Evolutionary conservation across 2,888 invertebrate species (phyloP).

Genomic region (Ichneumon xanthorius): DNA sequence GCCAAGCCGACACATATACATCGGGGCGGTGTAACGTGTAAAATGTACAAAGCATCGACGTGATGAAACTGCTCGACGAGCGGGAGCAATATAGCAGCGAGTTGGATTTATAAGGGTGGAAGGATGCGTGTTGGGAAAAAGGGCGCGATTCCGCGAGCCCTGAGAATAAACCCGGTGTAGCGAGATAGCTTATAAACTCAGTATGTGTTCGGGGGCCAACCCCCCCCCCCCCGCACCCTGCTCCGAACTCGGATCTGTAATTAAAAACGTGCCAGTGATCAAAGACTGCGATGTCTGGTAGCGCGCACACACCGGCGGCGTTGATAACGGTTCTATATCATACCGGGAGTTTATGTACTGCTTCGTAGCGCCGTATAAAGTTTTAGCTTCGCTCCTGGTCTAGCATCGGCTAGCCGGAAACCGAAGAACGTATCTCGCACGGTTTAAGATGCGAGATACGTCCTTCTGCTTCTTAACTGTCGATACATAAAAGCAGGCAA

Average conservation of each 20-base stretch:
- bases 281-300: conserved; percentile 52
- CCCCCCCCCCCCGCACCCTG: background rate
- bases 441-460: too few relatives aligned
- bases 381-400: conserved; percentile 6
- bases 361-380: background rate
- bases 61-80: conserved; percentile 54
- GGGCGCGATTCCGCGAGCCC: background rate
- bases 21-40: background rate
- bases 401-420: background rate
- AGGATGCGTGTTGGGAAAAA: conserved; percentile 26
- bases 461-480: too few relatives aligned
- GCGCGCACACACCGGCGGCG: background rate
- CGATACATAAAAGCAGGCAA: conserved; percentile 26
- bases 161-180: conserved; percentile 43
- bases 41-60: conserved; percentile 39
- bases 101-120: conserved; percentile 59
- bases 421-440: too few relatives aligned
- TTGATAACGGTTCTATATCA: background rate
- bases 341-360: background rate
- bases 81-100: conserved; percentile 30
- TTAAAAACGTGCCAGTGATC: conserved; percentile 67
- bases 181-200: conserved; percentile 31
- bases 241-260: conserved; percentile 54
- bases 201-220: conserved; percentile 10
- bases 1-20: background rate